These are phyloP conservation scores for Nephrotoma guestfalica DNA, from an alignment of 2,888 invertebrate genomes.

Conservation along the genomic window DNA sequence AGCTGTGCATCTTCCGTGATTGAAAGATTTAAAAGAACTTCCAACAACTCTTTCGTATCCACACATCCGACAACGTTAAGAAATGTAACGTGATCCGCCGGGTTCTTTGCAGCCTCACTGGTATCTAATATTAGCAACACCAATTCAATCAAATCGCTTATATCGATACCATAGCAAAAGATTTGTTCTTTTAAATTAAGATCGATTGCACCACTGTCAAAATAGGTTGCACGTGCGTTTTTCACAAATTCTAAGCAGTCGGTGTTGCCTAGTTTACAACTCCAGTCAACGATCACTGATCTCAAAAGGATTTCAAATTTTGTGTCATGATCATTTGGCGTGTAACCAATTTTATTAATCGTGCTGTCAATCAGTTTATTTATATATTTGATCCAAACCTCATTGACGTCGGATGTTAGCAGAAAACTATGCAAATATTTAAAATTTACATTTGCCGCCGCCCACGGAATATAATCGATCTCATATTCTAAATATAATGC, in stretches of 20 bases:
- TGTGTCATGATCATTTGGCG: conserved; percentile 22
- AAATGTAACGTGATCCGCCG: conserved; percentile 44
- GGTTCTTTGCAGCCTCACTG: conserved; percentile 37
- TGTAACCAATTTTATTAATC: conserved; percentile 22
- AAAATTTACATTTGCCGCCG: conserved; percentile 40
- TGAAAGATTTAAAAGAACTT: background rate
- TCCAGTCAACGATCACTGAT: conserved; percentile 22
- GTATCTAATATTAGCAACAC: conserved; percentile 21
- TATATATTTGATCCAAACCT: background rate
- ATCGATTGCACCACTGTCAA: conserved; percentile 16
- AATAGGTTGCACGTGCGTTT: conserved; percentile 14
- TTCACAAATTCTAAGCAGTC: conserved; percentile 22
- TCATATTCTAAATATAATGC: conserved; percentile 43
- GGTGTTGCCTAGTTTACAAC: conserved; percentile 22
- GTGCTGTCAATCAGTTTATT: conserved; percentile 18
- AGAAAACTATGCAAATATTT: conserved; percentile 7
- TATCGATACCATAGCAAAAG: conserved; percentile 25
- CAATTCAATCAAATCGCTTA: no score
- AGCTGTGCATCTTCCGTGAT: background rate
- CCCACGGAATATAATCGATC: conserved; percentile 54
- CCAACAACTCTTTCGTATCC: background rate
- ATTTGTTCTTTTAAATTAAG: conserved; percentile 24
- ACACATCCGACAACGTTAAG: conserved; percentile 47
- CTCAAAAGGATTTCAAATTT: conserved; percentile 23
- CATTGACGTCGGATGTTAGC: background rate